Evolutionary conservation across 1,140 invertebrate genomes (phyloP).

Genomic region (Bactericera cockerelli): DNA sequence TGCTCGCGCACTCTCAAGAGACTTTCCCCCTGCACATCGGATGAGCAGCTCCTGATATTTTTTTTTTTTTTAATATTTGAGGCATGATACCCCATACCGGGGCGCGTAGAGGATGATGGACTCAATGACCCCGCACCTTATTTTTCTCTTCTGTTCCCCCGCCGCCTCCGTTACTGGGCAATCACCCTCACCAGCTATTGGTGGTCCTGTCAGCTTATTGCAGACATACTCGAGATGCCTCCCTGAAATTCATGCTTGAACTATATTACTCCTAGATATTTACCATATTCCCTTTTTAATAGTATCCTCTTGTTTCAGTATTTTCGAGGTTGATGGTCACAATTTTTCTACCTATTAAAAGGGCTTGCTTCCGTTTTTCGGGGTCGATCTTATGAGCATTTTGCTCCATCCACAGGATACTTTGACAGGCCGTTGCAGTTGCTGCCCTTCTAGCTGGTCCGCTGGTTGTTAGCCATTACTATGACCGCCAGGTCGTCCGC

Average conservation of each 20-base stretch:
- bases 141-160: neutral
- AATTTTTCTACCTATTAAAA: neutral
- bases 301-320: neutral
- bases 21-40: neutral
- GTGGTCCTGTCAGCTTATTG: neutral
- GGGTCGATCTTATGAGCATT: neutral
- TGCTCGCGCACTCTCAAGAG: neutral
- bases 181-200: neutral
- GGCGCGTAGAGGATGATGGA: neutral
- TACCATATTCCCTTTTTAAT: neutral
- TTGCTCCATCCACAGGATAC: neutral
- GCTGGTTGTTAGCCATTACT: neutral
- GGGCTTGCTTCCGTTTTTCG: neutral
- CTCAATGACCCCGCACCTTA: neutral
- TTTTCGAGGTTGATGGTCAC: neutral
- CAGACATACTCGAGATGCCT: neutral
- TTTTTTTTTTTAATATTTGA: neutral
- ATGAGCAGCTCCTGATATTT: neutral
- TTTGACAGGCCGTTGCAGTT: neutral
- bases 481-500: conserved; percentile 7
- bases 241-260: neutral
- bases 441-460: neutral
- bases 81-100: neutral
- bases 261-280: conserved; percentile 8
- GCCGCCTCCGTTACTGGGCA: neutral